Conservation (phyloP, 30 jellyfish, hydroid and myxozoan species). For the Hydra vulgaris region DNA sequence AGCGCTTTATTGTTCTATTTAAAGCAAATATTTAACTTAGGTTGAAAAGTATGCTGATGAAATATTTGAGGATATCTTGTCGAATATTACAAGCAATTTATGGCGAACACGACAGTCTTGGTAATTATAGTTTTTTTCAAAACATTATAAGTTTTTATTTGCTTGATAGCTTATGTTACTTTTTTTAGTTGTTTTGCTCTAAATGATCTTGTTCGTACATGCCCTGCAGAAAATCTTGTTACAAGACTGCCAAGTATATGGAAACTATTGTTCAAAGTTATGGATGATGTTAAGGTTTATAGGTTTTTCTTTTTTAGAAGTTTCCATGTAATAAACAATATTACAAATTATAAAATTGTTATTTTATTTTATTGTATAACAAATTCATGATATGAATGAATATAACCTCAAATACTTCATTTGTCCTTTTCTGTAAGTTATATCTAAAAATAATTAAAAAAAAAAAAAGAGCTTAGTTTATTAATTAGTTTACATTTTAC, state of each 20-base stretch:
- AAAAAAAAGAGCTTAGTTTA: too few relatives aligned
- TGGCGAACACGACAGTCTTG: conserved; percentile 94
- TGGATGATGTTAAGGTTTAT: conserved; percentile 83
- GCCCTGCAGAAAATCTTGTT: conserved; percentile 59
- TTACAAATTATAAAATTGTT: too few relatives aligned
- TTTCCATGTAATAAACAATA: too few relatives aligned
- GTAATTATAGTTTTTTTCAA: conserved; percentile 22
- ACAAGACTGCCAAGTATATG: conserved; percentile 53
- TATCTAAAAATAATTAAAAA: too few relatives aligned
- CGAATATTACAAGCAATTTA: conserved; percentile 45
- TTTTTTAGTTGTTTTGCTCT: conserved; percentile 62
- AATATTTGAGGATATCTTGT: conserved; percentile 53
- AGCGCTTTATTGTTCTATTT: too few relatives aligned
- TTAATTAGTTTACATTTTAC: too few relatives aligned
- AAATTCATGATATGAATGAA: too few relatives aligned
- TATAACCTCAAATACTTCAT: too few relatives aligned
- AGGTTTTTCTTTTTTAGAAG: neutral
- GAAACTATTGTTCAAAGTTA: conserved; percentile 64
- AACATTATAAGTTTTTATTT: neutral
- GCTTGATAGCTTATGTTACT: neutral
- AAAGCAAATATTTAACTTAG: conserved; percentile 35
- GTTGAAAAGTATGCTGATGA: conserved; percentile 50
- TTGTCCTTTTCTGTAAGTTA: too few relatives aligned
- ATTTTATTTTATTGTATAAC: neutral
- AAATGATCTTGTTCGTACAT: conserved; percentile 46